Percentiles rank a stretch among this genome's conserved stretches.
Conservation (phyloP, 2,113 vertebrate genomes). For the Phyllopteryx taeniolatus region DNA sequence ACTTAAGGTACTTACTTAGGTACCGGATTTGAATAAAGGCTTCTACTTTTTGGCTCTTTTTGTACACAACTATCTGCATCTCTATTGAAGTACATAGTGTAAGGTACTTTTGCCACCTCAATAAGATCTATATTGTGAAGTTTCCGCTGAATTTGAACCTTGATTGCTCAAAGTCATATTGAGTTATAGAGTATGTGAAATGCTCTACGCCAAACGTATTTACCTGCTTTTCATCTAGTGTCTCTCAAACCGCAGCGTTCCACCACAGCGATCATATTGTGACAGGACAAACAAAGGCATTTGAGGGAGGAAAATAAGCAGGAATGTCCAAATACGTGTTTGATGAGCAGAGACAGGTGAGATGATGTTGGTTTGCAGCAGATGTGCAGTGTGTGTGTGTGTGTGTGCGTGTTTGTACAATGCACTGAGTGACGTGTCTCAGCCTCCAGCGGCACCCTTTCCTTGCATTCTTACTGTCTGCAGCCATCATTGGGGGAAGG, state of each 20-base stretch:
- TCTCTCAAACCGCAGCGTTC: not conserved
- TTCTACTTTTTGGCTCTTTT: too few relatives aligned
- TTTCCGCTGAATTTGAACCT: not conserved
- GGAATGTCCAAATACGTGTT: slow-evolving; percentile 6
- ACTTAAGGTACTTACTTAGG: too few relatives aligned
- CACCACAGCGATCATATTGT: not conserved
- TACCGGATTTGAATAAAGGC: too few relatives aligned
- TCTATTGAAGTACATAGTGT: too few relatives aligned
- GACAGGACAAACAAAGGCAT: not conserved
- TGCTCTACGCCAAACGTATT: not conserved
- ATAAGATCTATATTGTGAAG: too few relatives aligned
- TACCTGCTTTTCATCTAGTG: not conserved
- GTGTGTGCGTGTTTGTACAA: slow-evolving; percentile 4
- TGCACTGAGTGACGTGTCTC: slow-evolving; percentile 5
- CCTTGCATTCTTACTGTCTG: slow-evolving; percentile 36
- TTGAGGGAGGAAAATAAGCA: slow-evolving; percentile 2
- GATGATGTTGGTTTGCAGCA: not conserved
- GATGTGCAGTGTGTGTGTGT: slow-evolving; percentile 1
- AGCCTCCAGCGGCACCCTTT: slow-evolving; percentile 36
- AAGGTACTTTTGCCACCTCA: too few relatives aligned
- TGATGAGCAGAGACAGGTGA: not conserved
- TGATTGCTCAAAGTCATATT: not conserved
- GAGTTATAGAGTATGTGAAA: not conserved
- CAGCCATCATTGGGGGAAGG: slow-evolving; percentile 53
- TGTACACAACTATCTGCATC: too few relatives aligned